Percentiles rank a stretch among this genome's conserved stretches.
Conservation (phyloP, 2,888 invertebrate genomes). For the Urechis unicinctus region DNA sequence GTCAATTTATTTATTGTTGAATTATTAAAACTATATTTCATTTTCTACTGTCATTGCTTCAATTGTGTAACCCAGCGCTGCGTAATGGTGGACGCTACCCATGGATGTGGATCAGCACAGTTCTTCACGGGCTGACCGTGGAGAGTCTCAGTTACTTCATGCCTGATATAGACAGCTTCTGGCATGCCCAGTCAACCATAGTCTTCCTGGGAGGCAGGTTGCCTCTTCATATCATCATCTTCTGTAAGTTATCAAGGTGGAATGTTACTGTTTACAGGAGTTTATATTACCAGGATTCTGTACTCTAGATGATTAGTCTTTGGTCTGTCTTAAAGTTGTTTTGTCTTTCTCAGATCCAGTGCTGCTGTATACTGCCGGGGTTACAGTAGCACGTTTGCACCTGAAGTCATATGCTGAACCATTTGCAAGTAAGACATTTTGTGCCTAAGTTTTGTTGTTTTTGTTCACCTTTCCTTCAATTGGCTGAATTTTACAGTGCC, state of each 20-base stretch:
- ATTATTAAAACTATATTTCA: no score
- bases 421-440: conserved; percentile 50
- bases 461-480: not conserved
- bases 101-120: conserved; percentile 67
- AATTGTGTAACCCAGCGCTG: no score
- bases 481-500: not conserved
- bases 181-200: conserved; percentile 73
- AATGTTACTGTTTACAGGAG: not conserved
- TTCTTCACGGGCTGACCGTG: conserved; percentile 68
- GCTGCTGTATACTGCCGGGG: conserved; percentile 55
- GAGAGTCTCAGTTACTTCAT: conserved; percentile 66
- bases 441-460: no score
- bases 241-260: conserved; percentile 64
- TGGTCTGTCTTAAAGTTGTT: not conserved
- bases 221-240: conserved; percentile 66
- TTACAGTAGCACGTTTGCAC: conserved; percentile 52
- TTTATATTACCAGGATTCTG: not conserved
- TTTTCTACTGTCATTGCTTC: no score
- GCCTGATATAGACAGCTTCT: conserved; percentile 74
- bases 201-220: conserved; percentile 66
- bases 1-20: no score
- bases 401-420: conserved; percentile 54
- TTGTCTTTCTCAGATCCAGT: conserved; percentile 55
- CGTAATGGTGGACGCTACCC: conserved; percentile 67
- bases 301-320: not conserved